Percentiles rank a stretch among this genome's conserved stretches.
These are phyloP conservation scores for Aphodius sticticus DNA, from an alignment of 2,888 invertebrate species.

Conservation along the genomic window DNA sequence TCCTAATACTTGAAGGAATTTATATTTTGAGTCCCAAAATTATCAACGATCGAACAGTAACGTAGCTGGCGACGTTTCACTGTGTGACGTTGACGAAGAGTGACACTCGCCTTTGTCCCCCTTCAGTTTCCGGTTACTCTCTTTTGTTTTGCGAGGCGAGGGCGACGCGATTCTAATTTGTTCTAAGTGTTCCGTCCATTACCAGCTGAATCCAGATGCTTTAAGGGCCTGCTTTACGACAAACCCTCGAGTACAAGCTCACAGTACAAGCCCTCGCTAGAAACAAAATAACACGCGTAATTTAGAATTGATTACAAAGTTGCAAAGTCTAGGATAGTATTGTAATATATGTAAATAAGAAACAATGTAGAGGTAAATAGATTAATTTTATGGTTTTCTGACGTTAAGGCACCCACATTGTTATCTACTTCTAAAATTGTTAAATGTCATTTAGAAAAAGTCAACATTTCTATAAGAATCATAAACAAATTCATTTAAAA, in stretches of 20 bases:
- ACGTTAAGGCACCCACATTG: too few relatives aligned
- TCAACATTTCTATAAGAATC: too few relatives aligned
- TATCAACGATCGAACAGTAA: neutral
- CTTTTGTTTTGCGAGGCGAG: constrained; percentile 49
- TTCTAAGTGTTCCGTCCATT: constrained; percentile 45
- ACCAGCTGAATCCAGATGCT: constrained; percentile 10
- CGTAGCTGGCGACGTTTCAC: neutral
- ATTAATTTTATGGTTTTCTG: too few relatives aligned
- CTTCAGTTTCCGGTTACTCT: constrained; percentile 46
- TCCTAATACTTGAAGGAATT: neutral
- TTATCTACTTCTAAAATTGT: too few relatives aligned
- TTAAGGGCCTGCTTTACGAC: constrained; percentile 5
- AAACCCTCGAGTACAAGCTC: neutral
- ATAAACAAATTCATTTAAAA: too few relatives aligned
- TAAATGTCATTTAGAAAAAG: too few relatives aligned
- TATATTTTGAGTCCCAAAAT: neutral
- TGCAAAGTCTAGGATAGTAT: neutral
- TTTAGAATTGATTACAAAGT: neutral
- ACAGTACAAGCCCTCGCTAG: neutral
- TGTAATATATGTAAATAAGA: neutral
- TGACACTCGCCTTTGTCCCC: constrained; percentile 53
- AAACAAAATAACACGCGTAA: neutral
- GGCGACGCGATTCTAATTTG: constrained; percentile 52
- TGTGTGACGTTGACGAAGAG: constrained; percentile 48
- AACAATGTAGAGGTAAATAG: neutral